Evolutionary conservation across 2,888 invertebrate species (phyloP).

Genomic region (Pilophorus perplexus): DNA sequence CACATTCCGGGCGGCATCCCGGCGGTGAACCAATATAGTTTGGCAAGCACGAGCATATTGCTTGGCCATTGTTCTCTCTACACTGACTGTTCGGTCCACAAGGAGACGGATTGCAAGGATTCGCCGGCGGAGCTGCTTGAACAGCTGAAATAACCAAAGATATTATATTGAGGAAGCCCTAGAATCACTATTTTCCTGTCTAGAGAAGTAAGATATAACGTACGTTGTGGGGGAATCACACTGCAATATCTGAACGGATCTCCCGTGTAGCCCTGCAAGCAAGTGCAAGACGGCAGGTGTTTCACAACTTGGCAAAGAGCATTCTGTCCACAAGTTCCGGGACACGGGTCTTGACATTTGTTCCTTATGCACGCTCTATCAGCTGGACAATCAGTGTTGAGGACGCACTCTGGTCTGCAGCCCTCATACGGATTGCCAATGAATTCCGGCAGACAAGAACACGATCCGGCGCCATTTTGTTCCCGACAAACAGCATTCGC

Average conservation of each 20-base stretch:
- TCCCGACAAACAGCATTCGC: constrained; percentile 69
- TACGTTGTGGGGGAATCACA: constrained; percentile 58
- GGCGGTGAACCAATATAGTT: constrained; percentile 77
- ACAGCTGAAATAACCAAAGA: constrained; percentile 31
- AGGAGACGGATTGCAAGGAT: constrained; percentile 58
- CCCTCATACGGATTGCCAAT: constrained; percentile 71
- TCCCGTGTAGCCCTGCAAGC: constrained; percentile 62
- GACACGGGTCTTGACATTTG: constrained; percentile 68
- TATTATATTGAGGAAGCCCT: not conserved
- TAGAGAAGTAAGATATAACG: constrained; percentile 68
- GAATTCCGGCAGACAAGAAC: constrained; percentile 67
- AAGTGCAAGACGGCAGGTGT: constrained; percentile 66
- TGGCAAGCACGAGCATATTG: constrained; percentile 67
- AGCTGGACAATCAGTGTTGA: constrained; percentile 65
- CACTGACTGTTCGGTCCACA: constrained; percentile 74
- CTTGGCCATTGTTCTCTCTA: constrained; percentile 55
- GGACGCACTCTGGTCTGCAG: constrained; percentile 64
- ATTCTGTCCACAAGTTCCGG: constrained; percentile 67
- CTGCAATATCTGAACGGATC: constrained; percentile 65
- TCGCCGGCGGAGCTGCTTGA: constrained; percentile 34
- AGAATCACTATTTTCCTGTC: too few species aligned
- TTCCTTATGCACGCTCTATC: constrained; percentile 63
- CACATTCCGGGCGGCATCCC: constrained; percentile 71
- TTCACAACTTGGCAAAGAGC: constrained; percentile 65
- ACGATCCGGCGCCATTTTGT: constrained; percentile 69